A percentile compares a stretch with the other conserved stretches of the same genome.
Conservation (phyloP, 2,888 invertebrate species). For the Patella ulyssiponensis region DNA sequence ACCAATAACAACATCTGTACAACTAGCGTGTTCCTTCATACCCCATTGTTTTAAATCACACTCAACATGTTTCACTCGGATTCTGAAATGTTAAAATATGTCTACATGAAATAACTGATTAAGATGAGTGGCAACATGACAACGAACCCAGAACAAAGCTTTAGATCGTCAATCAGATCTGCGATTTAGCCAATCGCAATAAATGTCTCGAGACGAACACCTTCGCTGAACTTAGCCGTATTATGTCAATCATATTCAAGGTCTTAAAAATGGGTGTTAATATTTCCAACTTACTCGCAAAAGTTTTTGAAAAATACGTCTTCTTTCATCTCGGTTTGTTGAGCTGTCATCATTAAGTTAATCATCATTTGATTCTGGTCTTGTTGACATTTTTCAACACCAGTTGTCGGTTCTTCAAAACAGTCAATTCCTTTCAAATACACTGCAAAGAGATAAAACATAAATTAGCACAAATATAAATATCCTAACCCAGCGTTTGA, state of each 20-base stretch:
- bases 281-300: slow-evolving; percentile 32
- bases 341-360: slow-evolving; percentile 28
- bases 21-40: slow-evolving; percentile 37
- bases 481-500: too few relatives aligned
- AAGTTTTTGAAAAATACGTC: slow-evolving; percentile 16
- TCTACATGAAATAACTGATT: background rate
- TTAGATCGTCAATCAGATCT: too few relatives aligned
- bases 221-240: too few relatives aligned
- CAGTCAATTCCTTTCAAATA: slow-evolving; percentile 36
- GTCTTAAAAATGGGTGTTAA: background rate
- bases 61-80: slow-evolving; percentile 27
- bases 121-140: background rate
- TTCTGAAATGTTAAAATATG: slow-evolving; percentile 16
- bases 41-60: slow-evolving; percentile 39
- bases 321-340: slow-evolving; percentile 29
- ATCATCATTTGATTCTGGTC: slow-evolving; percentile 27
- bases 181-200: too few relatives aligned
- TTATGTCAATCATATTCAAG: background rate
- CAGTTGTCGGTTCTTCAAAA: slow-evolving; percentile 31
- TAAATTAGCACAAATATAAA: background rate
- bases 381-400: slow-evolving; percentile 31
- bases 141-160: too few relatives aligned
- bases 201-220: too few relatives aligned
- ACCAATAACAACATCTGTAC: slow-evolving; percentile 35
- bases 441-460: slow-evolving; percentile 21